Conservation (phyloP, 2,888 invertebrate genomes). For the Hydraecia micacea region DNA sequence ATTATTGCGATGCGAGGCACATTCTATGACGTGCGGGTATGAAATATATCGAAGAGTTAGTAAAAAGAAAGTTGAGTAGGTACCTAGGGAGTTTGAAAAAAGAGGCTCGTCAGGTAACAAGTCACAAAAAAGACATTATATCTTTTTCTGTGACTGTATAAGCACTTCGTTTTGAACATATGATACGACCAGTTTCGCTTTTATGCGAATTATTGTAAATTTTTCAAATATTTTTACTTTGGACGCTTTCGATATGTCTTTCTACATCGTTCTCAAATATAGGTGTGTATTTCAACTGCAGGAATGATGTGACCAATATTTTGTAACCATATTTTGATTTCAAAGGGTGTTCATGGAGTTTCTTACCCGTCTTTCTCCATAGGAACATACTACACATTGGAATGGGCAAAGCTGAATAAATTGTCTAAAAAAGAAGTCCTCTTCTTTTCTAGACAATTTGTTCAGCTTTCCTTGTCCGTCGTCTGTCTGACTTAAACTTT, state of each 20-base stretch:
- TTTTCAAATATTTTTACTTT: not conserved
- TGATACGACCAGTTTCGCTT: not conserved
- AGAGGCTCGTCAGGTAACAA: not conserved
- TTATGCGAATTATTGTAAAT: not conserved
- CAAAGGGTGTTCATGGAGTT: not conserved
- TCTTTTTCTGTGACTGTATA: not conserved
- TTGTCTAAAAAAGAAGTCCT: not conserved
- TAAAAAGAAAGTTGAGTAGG: constrained; percentile 2
- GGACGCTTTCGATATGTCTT: not conserved
- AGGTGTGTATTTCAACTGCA: not conserved
- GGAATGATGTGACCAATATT: not conserved
- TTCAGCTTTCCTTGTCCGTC: no score
- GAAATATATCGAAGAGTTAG: constrained; percentile 10
- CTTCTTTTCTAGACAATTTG: no score
- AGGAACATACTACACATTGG: not conserved
- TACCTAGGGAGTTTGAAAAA: not conserved
- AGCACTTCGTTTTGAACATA: not conserved
- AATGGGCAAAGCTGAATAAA: not conserved
- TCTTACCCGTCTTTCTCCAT: not conserved
- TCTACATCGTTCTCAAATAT: no score
- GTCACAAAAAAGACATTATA: not conserved
- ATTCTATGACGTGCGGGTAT: not conserved
- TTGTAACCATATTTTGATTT: not conserved
- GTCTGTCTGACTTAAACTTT: no score
- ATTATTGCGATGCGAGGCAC: constrained; percentile 16